These are phyloP conservation scores for Zaprionus obscuricornis DNA, from an alignment of 2,888 invertebrate species.

Conservation along the genomic window DNA sequence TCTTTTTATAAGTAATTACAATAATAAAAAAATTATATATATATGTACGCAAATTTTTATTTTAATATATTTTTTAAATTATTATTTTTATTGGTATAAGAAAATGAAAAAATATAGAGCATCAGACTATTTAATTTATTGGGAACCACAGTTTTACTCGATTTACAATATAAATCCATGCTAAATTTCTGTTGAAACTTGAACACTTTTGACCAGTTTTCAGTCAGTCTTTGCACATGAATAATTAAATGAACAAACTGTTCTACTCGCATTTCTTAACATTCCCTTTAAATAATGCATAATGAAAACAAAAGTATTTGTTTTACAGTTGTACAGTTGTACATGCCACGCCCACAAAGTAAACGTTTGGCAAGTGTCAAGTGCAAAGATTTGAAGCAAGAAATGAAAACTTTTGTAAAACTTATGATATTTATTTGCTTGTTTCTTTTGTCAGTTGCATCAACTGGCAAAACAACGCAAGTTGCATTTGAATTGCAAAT, in stretches of 20 bases:
- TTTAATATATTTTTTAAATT: too few relatives aligned
- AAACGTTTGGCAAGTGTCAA: conserved; percentile 3
- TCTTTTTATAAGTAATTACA: not conserved
- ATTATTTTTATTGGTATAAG: too few relatives aligned
- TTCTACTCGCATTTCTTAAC: conserved; percentile 26
- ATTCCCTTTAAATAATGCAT: conserved; percentile 58
- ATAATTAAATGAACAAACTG: conserved; percentile 53
- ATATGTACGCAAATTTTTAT: too few relatives aligned
- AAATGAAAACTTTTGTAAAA: conserved; percentile 9
- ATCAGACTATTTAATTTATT: not conserved
- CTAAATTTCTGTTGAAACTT: conserved; percentile 7
- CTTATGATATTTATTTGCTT: conserved; percentile 21
- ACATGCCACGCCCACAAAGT: conserved; percentile 12
- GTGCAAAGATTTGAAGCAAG: conserved; percentile 3
- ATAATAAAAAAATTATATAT: too few relatives aligned
- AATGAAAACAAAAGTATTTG: conserved; percentile 32
- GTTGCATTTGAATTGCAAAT: conserved; percentile 50
- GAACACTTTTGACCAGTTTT: conserved; percentile 13
- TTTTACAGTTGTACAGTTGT: conserved; percentile 10
- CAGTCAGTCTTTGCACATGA: conserved; percentile 39
- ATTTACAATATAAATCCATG: too few relatives aligned
- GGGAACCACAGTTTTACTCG: too few relatives aligned
- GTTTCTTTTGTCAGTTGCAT: conserved; percentile 18
- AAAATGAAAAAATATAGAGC: not conserved
- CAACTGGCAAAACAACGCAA: conserved; percentile 23